These are phyloP conservation scores for Cydia amplana DNA, from an alignment of 1,140 invertebrate genomes.

Conservation along the genomic window DNA sequence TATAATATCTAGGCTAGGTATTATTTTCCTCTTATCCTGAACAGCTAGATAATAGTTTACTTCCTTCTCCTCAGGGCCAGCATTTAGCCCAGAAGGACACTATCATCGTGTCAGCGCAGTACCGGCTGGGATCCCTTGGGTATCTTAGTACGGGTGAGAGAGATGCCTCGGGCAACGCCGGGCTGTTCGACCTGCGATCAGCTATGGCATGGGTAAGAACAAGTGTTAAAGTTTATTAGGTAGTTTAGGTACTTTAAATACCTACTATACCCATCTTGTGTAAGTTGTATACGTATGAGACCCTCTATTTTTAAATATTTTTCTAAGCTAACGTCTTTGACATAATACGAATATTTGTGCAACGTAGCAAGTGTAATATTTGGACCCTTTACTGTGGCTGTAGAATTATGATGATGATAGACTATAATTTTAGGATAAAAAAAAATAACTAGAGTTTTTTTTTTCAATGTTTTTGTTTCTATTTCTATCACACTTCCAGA, in stretches of 20 bases:
- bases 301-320: too few species aligned
- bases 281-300: too few species aligned
- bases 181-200: conserved; percentile 83
- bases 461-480: neutral
- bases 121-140: conserved; percentile 77
- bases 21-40: neutral
- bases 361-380: too few species aligned
- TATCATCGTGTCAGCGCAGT: conserved; percentile 68
- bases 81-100: conserved; percentile 67
- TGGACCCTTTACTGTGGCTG: too few species aligned
- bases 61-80: conserved; percentile 58
- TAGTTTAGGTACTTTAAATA: too few species aligned
- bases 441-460: too few species aligned
- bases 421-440: too few species aligned
- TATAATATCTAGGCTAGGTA: neutral
- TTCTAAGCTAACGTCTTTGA: too few species aligned
- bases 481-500: conserved; percentile 54
- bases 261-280: too few species aligned
- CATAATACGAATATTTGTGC: too few species aligned
- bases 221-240: neutral
- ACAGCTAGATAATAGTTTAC: neutral
- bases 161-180: conserved; percentile 85
- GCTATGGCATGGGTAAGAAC: conserved; percentile 81
- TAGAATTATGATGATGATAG: too few species aligned
- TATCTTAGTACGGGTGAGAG: conserved; percentile 80